phyloP scores from a whole-genome alignment of 2,113 vertebrate genomes.

The Rousettus leschenaultii region DNA sequence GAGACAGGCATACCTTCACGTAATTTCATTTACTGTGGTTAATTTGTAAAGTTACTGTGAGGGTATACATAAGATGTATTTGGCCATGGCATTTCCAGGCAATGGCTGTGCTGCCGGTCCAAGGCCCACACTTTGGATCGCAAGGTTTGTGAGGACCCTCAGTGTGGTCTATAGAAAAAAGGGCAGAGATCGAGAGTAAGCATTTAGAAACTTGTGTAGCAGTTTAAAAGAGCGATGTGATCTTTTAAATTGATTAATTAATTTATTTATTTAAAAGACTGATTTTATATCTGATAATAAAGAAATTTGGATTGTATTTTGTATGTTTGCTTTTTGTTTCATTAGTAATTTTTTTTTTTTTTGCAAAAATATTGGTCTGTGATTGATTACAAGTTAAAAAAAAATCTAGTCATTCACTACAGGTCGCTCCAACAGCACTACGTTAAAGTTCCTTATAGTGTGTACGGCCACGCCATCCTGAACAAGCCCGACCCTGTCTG shows the following conservation, averaged over 20 bases:
- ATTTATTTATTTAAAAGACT: background rate
- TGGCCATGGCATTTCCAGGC: background rate
- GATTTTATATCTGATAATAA: background rate
- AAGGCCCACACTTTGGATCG: background rate
- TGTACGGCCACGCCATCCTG: too few relatives aligned
- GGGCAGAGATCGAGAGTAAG: background rate
- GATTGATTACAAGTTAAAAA: background rate
- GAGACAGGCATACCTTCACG: background rate
- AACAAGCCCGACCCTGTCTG: too few relatives aligned
- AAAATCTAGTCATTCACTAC: background rate
- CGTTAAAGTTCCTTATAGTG: background rate
- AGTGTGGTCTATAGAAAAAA: background rate
- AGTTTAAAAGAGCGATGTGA: background rate
- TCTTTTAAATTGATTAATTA: too few relatives aligned
- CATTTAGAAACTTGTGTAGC: background rate
- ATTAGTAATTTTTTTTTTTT: background rate
- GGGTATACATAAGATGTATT: background rate
- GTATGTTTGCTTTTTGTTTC: background rate
- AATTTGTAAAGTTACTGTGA: background rate
- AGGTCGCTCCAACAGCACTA: background rate
- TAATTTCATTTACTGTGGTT: background rate
- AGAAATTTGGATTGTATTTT: background rate
- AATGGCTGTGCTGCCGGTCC: background rate
- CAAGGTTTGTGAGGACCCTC: background rate
- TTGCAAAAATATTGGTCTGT: background rate